Conservation (phyloP, 2,888 invertebrate genomes). For the Cactoblastis cactorum region DNA sequence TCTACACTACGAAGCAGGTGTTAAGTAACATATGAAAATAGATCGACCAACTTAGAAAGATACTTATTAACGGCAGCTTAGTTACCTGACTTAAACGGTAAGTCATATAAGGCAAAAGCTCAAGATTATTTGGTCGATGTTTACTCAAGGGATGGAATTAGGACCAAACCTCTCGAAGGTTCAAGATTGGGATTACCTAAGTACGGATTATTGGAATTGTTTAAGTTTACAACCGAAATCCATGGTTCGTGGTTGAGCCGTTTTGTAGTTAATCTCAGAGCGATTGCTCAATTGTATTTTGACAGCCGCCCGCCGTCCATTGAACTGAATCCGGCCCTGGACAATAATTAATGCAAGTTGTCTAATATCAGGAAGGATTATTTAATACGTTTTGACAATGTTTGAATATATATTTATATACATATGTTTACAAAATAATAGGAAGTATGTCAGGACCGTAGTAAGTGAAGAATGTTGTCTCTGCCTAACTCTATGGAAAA, state of each 20-base stretch:
- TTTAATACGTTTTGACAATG: no score
- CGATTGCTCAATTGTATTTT: constrained; percentile 8
- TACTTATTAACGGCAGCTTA: constrained; percentile 18
- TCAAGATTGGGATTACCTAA: constrained; percentile 40
- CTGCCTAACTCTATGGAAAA: no score
- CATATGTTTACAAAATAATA: no score
- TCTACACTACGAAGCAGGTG: constrained; percentile 34
- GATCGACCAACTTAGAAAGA: constrained; percentile 32
- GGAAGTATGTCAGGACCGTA: no score
- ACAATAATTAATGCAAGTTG: not conserved
- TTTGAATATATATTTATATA: no score
- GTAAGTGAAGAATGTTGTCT: no score
- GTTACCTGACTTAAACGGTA: not conserved
- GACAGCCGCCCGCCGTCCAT: not conserved
- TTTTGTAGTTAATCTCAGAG: constrained; percentile 13
- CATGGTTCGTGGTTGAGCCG: constrained; percentile 4
- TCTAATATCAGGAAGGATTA: no score
- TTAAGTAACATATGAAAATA: constrained; percentile 19
- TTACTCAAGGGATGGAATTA: constrained; percentile 45
- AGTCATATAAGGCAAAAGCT: constrained; percentile 26
- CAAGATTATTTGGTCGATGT: constrained; percentile 31
- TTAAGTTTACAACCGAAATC: constrained; percentile 16
- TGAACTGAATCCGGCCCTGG: not conserved
- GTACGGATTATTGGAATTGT: constrained; percentile 21
- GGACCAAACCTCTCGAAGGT: constrained; percentile 33